phyloP scores from a whole-genome alignment of 1,140 invertebrate species.

The Drosophila melanogaster region DNA sequence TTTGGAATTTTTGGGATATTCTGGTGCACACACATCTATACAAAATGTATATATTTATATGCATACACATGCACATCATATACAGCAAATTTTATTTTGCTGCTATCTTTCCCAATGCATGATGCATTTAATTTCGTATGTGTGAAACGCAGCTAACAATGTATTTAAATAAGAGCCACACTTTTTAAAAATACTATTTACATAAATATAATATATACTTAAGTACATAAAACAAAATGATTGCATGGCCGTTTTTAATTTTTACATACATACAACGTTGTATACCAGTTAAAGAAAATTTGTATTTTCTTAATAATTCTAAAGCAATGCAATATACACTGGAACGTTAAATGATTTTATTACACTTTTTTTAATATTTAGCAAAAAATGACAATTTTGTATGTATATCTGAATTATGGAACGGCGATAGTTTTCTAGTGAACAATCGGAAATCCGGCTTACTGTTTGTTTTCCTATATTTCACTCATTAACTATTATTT shows the following conservation, averaged over 20 bases:
- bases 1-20: neutral
- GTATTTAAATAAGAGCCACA: neutral
- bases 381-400: slow-evolving; percentile 12
- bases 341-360: too few relatives aligned
- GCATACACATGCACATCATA: neutral
- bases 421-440: neutral
- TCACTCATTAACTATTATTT: slow-evolving; percentile 9
- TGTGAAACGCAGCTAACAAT: neutral
- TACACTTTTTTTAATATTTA: too few relatives aligned
- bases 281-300: too few relatives aligned
- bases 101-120: neutral
- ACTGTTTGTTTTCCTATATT: neutral
- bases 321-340: too few relatives aligned
- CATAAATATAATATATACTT: neutral
- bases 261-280: too few relatives aligned
- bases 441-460: neutral
- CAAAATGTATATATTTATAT: neutral
- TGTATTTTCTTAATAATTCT: too few relatives aligned
- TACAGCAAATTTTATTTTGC: neutral
- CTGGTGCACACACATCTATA: neutral
- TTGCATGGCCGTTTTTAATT: too few relatives aligned
- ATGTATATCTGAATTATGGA: slow-evolving; percentile 32
- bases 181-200: neutral
- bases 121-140: neutral
- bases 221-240: neutral